Percentiles rank a stretch among this genome's conserved stretches.
phyloP scores from a whole-genome alignment of 2,113 vertebrate genomes.

The Dendrocopos noguchii region DNA sequence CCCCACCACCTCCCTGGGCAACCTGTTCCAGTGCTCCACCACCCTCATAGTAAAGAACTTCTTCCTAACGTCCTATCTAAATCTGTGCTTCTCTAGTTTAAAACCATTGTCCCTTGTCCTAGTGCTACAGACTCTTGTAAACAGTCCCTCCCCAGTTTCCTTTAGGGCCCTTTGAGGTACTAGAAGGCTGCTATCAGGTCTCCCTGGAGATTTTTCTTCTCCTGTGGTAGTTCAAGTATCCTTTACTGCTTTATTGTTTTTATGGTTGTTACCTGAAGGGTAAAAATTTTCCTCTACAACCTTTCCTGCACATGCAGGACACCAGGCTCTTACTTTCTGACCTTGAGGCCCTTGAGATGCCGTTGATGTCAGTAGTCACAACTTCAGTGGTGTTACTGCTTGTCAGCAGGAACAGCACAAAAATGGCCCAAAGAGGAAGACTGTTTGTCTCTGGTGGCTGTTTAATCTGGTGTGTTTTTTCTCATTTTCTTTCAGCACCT shows the following conservation, averaged over 20 bases:
- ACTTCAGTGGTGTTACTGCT: background rate
- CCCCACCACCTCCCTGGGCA: too few species aligned
- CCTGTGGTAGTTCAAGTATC: background rate
- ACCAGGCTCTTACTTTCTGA: fast-evolving
- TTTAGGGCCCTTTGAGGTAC: too few species aligned
- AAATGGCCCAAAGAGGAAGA: background rate
- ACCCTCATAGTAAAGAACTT: too few species aligned
- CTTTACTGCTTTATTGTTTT: background rate
- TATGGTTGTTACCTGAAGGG: too few species aligned
- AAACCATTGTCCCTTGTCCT: too few species aligned
- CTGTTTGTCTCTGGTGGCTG: background rate
- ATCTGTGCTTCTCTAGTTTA: too few species aligned
- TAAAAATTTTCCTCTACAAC: background rate
- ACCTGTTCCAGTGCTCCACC: too few species aligned
- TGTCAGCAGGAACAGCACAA: background rate
- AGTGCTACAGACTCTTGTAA: too few species aligned
- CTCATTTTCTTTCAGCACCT: background rate
- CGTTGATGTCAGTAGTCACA: background rate
- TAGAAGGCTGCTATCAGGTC: too few species aligned
- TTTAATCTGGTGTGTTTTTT: background rate
- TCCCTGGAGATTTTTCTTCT: too few species aligned
- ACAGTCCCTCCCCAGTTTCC: too few species aligned
- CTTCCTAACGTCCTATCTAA: too few species aligned
- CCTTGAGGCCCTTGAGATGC: fast-evolving
- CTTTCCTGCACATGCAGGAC: fast-evolving